These are phyloP conservation scores for Mionectes olivaceus DNA, from an alignment of 2,797 vertebrate genomes.

Conservation along the genomic window DNA sequence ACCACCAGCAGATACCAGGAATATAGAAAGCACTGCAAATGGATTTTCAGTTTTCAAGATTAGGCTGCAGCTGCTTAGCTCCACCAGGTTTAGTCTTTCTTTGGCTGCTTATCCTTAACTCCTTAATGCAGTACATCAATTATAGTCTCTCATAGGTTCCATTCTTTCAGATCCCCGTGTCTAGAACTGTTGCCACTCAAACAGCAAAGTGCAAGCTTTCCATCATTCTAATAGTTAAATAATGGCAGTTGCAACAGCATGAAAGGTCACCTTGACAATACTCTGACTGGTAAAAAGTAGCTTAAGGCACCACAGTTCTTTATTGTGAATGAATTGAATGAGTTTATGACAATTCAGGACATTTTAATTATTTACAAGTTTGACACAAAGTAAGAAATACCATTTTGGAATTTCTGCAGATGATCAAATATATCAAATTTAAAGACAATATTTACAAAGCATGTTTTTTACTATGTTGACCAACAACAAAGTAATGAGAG, in stretches of 20 bases:
- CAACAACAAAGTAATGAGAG: neutral
- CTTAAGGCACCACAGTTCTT: constrained; percentile 59
- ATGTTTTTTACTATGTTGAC: neutral
- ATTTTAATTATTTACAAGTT: constrained; percentile 59
- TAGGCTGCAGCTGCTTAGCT: constrained; percentile 9
- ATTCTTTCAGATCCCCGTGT: constrained; percentile 19
- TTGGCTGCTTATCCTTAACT: constrained; percentile 46
- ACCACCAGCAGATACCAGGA: constrained; percentile 25
- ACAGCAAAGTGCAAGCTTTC: constrained; percentile 65
- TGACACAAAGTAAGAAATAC: constrained; percentile 37
- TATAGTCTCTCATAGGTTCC: constrained; percentile 14
- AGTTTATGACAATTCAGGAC: constrained; percentile 42
- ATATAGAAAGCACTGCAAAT: constrained; percentile 44
- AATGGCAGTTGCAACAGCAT: constrained; percentile 67
- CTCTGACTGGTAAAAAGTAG: constrained; percentile 45
- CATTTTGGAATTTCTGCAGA: neutral
- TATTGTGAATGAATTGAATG: constrained; percentile 20
- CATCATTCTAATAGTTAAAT: constrained; percentile 78
- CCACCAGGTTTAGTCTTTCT: constrained; percentile 16
- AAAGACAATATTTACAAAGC: neutral
- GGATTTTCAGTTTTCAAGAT: constrained; percentile 43
- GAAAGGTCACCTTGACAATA: constrained; percentile 78
- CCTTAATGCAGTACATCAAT: constrained; percentile 64
- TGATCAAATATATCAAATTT: neutral
- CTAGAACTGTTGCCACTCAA: constrained; percentile 68